Conservation (phyloP, 2,113 vertebrate species). For the Meriones unguiculatus region DNA sequence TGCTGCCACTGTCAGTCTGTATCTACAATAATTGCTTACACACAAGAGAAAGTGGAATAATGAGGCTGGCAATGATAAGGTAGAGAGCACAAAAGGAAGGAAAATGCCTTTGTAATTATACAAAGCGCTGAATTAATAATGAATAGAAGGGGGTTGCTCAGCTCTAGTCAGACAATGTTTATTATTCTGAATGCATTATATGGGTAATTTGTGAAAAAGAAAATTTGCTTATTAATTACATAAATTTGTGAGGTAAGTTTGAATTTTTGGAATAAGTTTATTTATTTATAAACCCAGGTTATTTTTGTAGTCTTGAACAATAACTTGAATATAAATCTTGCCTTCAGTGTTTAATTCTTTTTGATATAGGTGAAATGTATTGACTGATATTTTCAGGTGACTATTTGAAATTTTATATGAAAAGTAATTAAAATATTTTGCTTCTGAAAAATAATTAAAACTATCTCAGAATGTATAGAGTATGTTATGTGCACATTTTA, state of each 20-base stretch:
- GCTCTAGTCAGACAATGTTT: slow-evolving; percentile 62
- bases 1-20: not conserved
- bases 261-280: slow-evolving; percentile 35
- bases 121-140: slow-evolving; percentile 37
- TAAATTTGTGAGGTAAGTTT: slow-evolving; percentile 20
- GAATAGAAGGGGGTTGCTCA: slow-evolving; percentile 43
- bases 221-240: slow-evolving; percentile 65
- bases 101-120: slow-evolving; percentile 72
- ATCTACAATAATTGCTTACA: slow-evolving; percentile 31
- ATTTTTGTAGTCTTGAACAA: slow-evolving; percentile 43
- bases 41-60: slow-evolving; percentile 48
- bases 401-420: slow-evolving; percentile 7
- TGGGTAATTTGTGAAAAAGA: slow-evolving; percentile 58
- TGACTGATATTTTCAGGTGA: not conserved
- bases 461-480: not conserved
- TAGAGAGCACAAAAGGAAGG: slow-evolving; percentile 57
- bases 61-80: slow-evolving; percentile 42
- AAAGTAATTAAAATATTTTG: slow-evolving; percentile 2
- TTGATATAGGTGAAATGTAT: not conserved
- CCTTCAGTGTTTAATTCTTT: slow-evolving; percentile 43
- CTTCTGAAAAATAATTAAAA: slow-evolving; percentile 34
- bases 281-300: slow-evolving; percentile 34
- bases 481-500: not conserved
- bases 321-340: slow-evolving; percentile 57
- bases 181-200: slow-evolving; percentile 62